A percentile compares a stretch with the other conserved stretches of the same genome.
These are phyloP conservation scores for Poeciliopsis turneri DNA, from an alignment of 2,797 vertebrate species.

Conservation along the genomic window DNA sequence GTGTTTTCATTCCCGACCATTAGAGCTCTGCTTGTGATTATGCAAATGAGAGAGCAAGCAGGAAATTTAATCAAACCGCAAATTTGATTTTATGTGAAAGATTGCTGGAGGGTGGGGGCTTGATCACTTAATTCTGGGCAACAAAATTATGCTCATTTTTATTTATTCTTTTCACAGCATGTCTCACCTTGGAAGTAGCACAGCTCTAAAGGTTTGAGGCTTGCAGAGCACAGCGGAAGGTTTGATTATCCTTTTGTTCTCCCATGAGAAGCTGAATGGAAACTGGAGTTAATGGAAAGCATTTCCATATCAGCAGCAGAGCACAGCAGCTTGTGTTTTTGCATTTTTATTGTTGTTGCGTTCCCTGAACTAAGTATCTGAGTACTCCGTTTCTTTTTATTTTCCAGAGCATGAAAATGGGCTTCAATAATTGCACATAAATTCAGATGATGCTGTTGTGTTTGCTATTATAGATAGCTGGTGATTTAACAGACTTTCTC, in stretches of 20 bases:
- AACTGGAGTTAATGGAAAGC: slow-evolving; percentile 66
- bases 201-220: slow-evolving; percentile 64
- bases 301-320: slow-evolving; percentile 73
- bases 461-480: slow-evolving; percentile 67
- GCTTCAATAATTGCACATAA: slow-evolving; percentile 71
- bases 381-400: slow-evolving; percentile 70
- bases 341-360: slow-evolving; percentile 70
- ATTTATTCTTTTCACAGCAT: slow-evolving; percentile 67
- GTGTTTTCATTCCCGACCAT: slow-evolving; percentile 76
- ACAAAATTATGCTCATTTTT: slow-evolving; percentile 69
- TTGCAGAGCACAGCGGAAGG: slow-evolving; percentile 37
- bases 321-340: slow-evolving; percentile 69
- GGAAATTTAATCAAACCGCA: slow-evolving; percentile 81
- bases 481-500: slow-evolving; percentile 65
- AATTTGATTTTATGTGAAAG: slow-evolving; percentile 79
- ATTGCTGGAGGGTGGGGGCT: slow-evolving; percentile 63
- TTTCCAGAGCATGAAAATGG: slow-evolving; percentile 65
- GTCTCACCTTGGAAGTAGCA: slow-evolving; percentile 54
- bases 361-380: slow-evolving; percentile 65
- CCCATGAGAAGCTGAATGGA: slow-evolving; percentile 66
- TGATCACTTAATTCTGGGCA: slow-evolving; percentile 60
- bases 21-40: slow-evolving; percentile 78
- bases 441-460: slow-evolving; percentile 64
- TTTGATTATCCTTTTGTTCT: slow-evolving; percentile 73
- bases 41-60: slow-evolving; percentile 79